Conservation (phyloP, 2,888 invertebrate species). For the Disparrhopalites patrizii region DNA sequence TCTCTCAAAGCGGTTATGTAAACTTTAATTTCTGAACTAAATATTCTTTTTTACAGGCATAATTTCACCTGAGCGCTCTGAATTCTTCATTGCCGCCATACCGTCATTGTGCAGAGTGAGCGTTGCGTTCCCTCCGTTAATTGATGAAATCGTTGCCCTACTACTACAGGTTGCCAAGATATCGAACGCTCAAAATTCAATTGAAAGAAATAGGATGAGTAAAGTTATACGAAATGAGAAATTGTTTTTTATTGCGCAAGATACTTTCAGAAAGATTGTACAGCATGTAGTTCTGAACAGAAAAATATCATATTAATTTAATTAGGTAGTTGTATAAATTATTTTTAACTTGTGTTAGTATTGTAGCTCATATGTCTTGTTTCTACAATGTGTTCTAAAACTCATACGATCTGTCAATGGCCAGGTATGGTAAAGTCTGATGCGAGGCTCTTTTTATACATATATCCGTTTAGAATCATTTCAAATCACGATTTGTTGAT, state of each 20-base stretch:
- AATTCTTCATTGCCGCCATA: slow-evolving; percentile 76
- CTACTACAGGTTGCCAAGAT: slow-evolving; percentile 80
- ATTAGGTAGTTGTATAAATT: too few species aligned
- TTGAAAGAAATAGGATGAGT: slow-evolving; percentile 55
- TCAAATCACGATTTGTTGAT: too few species aligned
- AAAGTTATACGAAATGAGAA: slow-evolving; percentile 45
- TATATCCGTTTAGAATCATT: too few species aligned
- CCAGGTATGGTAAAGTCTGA: too few species aligned
- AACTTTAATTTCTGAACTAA: too few species aligned
- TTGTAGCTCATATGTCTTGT: too few species aligned
- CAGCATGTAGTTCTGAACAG: slow-evolving; percentile 44
- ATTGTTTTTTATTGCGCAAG: slow-evolving; percentile 40
- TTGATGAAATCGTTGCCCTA: slow-evolving; percentile 81
- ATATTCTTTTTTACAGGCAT: slow-evolving; percentile 32
- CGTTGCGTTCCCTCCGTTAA: slow-evolving; percentile 84
- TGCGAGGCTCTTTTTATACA: too few species aligned
- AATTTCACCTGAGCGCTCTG: slow-evolving; percentile 63
- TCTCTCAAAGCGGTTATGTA: neutral
- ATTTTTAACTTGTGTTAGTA: too few species aligned
- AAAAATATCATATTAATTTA: slow-evolving; percentile 40
- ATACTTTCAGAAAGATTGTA: slow-evolving; percentile 42
- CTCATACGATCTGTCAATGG: too few species aligned
- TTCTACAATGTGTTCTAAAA: too few species aligned
- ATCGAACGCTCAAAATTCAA: slow-evolving; percentile 75
- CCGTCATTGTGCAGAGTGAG: slow-evolving; percentile 83